Base-by-base conservation (phyloP, 1,140 invertebrate species). In the Rhopalosiphum padi region DNA sequence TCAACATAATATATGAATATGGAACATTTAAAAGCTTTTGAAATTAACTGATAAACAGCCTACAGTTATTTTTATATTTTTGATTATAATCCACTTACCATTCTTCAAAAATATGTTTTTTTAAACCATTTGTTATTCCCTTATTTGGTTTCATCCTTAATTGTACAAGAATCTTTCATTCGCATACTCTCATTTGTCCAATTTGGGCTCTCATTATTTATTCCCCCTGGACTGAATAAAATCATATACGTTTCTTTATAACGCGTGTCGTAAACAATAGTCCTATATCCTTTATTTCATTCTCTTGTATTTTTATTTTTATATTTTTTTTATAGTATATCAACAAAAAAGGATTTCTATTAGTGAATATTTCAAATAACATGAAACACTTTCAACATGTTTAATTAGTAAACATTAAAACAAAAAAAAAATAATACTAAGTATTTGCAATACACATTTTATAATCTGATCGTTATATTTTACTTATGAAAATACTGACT, bases 111-210 rank as follows among this genome's bases (percentile, higher is more conserved):
- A 41, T 90, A 55, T 90, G 22, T 22, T 90, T 90, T 53, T 35
- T 90, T 43, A 37, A 18, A 41, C 11, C 37, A 55, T 41, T 8
- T 1, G 60, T 43, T 60, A 43, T 37, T 37, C 53, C 11, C 60
- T 46, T 46, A 46, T 18, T 51, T 9, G 35, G 51, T 37, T 15
- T 30, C 2, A 5, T 60, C 9, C 37, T 60, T 60, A 90, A 60
- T 90, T 90, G 15, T 43, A 30, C 5, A 60, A 30, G 53, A 37
- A 60, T 90, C 53, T 90, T 90, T 90, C 25, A 60, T 60, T 90
- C 25, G 43, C 37, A 60, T 90, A 90, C 53, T 60, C 37, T 35
- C 48, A 90, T 90, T 43, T 60, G 35, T 90, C 23, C 53, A 35
- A 30, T 60, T n/a, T 53, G 1, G 11, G 53, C 41, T 43, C 88